Conservation (phyloP, 2,113 vertebrate species). For the Tricholaema leucomelas region DNA sequence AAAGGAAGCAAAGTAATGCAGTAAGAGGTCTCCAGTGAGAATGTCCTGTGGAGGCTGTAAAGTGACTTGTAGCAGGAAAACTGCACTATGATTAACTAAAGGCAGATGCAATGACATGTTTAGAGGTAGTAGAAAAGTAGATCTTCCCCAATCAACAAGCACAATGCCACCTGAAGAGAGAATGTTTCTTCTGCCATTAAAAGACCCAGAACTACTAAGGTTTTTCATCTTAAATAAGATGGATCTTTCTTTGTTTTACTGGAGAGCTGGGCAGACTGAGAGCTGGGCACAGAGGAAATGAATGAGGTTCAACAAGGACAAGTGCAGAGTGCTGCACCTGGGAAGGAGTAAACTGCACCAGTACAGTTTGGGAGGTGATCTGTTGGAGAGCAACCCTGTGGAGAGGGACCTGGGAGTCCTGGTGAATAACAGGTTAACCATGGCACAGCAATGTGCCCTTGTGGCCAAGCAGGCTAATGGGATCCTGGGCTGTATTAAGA, state of each 20-base stretch:
- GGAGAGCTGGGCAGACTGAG: no score
- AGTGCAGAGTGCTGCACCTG: no score
- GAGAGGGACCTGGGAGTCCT: no score
- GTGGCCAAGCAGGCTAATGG: no score
- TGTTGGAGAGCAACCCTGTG: no score
- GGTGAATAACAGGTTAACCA: no score
- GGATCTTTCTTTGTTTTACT: conserved; percentile 4
- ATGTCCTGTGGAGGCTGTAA: not conserved
- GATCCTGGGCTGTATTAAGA: no score
- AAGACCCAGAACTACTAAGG: not conserved
- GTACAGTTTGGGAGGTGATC: no score
- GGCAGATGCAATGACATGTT: not conserved
- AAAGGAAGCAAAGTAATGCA: not conserved
- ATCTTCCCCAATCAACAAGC: not conserved
- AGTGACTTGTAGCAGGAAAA: not conserved
- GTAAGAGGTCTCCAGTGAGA: not conserved
- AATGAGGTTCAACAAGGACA: no score
- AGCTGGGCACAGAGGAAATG: no score
- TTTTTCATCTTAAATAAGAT: not conserved
- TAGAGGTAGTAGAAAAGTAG: not conserved
- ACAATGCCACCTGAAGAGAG: not conserved
- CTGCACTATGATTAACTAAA: not conserved
- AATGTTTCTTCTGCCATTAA: not conserved
- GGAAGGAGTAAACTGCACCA: no score
- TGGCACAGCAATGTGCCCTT: no score